phyloP scores from a whole-genome alignment of 2,797 vertebrate species.

The Falco biarmicus region DNA sequence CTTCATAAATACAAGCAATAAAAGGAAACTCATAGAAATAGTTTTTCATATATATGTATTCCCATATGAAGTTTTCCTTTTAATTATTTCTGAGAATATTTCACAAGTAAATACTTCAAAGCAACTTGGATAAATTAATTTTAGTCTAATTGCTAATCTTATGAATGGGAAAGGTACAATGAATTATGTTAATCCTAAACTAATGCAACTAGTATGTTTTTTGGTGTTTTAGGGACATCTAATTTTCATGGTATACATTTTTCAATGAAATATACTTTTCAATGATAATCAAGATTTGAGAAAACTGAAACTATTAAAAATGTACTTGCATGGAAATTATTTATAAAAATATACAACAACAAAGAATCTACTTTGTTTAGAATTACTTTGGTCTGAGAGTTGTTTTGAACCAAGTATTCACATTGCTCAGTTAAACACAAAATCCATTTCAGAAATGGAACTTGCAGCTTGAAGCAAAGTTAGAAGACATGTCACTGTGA shows the following conservation, averaged over 20 bases:
- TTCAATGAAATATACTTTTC: neutral
- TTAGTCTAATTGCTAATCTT: neutral
- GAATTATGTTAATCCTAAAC: neutral
- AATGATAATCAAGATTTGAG: neutral
- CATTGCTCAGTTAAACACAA: neutral
- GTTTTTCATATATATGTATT: fast-evolving
- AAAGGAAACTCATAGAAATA: neutral
- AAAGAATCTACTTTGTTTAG: neutral
- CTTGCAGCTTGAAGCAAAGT: neutral
- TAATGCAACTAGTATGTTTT: neutral
- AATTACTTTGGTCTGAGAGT: neutral
- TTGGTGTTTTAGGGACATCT: neutral
- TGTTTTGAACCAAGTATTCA: neutral
- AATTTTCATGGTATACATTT: neutral
- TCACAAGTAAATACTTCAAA: neutral
- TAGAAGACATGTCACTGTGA: neutral
- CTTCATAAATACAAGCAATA: neutral
- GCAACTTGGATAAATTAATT: neutral
- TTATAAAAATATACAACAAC: neutral
- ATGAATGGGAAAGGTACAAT: neutral
- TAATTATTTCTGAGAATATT: neutral
- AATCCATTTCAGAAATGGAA: neutral
- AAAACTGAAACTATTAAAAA: neutral
- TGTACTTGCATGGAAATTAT: neutral
- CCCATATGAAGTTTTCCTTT: neutral